Percentiles rank a stretch among this genome's conserved stretches.
Conservation (phyloP, 1,140 invertebrate species). For the Lycorma delicatula region DNA sequence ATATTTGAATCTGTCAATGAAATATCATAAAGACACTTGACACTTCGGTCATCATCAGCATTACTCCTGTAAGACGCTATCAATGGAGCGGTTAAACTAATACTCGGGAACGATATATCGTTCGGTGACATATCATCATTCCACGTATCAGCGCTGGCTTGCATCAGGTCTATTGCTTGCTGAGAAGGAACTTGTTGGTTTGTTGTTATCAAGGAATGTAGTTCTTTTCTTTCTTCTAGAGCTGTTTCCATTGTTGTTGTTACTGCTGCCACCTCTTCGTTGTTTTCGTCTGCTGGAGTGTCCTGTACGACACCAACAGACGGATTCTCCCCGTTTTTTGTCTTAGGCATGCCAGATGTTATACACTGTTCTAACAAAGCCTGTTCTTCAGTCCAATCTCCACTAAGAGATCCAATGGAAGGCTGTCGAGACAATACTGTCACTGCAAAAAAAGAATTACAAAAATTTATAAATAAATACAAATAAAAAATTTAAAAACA, state of each 20-base stretch:
- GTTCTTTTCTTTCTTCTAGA: too few species aligned
- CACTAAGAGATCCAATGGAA: slow-evolving; percentile 47
- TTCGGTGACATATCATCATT: slow-evolving; percentile 56
- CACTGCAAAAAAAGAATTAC: slow-evolving; percentile 11
- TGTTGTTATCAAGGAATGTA: too few species aligned
- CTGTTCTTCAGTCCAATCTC: slow-evolving; percentile 55
- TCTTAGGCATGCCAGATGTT: slow-evolving; percentile 51
- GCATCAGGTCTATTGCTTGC: slow-evolving; percentile 29
- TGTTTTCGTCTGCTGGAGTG: slow-evolving; percentile 30
- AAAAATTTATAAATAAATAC: too few species aligned
- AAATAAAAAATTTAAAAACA: too few species aligned
- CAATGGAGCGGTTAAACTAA: slow-evolving; percentile 61
- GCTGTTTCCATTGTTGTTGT: too few species aligned
- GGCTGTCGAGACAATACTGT: slow-evolving; percentile 15
- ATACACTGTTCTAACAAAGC: slow-evolving; percentile 73
- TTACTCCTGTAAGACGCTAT: slow-evolving; percentile 54
- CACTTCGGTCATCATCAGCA: slow-evolving; percentile 15
- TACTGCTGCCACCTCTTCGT: slow-evolving; percentile 28
- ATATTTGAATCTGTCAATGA: slow-evolving; percentile 54
- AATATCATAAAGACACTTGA: slow-evolving; percentile 12
- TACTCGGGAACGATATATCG: slow-evolving; percentile 66
- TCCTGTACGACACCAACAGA: neutral
- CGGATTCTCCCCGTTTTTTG: slow-evolving; percentile 16
- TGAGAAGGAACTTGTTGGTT: too few species aligned
- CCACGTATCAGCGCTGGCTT: slow-evolving; percentile 55